Evolutionary conservation across 1,140 invertebrate genomes (phyloP).

Genomic region (Sipha flava): DNA sequence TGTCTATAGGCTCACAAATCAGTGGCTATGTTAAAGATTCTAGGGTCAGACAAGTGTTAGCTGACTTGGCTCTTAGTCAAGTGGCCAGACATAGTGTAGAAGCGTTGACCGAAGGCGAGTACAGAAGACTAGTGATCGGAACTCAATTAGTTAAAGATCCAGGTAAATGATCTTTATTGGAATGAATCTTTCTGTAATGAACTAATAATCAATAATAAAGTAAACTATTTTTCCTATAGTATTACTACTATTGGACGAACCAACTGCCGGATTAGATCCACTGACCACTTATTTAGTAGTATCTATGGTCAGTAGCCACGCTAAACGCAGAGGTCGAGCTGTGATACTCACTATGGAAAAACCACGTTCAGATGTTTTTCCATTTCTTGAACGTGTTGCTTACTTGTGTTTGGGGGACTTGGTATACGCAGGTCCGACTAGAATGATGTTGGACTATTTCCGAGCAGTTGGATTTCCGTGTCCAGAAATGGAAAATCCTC

Average conservation of each 20-base stretch:
- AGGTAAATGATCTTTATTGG: slow-evolving; percentile 45
- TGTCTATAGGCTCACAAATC: slow-evolving; percentile 55
- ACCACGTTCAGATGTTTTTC: slow-evolving; percentile 84
- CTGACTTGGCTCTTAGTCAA: slow-evolving; percentile 79
- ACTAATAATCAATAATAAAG: neutral
- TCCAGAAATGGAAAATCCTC: slow-evolving; percentile 81
- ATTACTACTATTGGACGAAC: slow-evolving; percentile 77
- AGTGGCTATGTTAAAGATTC: slow-evolving; percentile 56
- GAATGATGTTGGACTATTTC: slow-evolving; percentile 85
- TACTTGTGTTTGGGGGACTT: slow-evolving; percentile 82
- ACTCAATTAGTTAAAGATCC: slow-evolving; percentile 83
- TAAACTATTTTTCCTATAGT: slow-evolving; percentile 49
- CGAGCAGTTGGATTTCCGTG: slow-evolving; percentile 85
- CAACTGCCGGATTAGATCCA: slow-evolving; percentile 82
- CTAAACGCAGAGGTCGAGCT: slow-evolving; percentile 79
- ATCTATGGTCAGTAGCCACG: slow-evolving; percentile 84
- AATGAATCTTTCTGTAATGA: neutral
- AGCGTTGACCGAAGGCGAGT: slow-evolving; percentile 71
- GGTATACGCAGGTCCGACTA: slow-evolving; percentile 80
- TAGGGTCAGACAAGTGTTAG: slow-evolving; percentile 68
- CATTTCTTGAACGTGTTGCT: slow-evolving; percentile 75
- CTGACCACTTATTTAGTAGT: slow-evolving; percentile 85
- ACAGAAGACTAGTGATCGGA: slow-evolving; percentile 72
- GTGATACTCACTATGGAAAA: slow-evolving; percentile 87
- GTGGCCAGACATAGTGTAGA: slow-evolving; percentile 72